These are phyloP conservation scores for Carlito syrichta DNA, from an alignment of 2,113 vertebrate species.

Conservation along the genomic window DNA sequence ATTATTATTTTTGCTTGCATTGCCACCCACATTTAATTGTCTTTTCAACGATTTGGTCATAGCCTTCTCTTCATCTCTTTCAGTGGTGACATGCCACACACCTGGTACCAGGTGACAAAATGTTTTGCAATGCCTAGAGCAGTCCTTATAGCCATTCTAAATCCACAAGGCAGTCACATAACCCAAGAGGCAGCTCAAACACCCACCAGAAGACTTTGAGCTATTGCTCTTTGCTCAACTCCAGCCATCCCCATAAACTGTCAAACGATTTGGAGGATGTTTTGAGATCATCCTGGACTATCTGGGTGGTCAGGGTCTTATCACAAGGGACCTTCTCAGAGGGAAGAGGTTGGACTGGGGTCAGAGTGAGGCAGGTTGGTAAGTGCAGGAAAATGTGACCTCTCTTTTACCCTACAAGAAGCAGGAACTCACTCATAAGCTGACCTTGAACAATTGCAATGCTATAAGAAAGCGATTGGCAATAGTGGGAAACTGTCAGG, in stretches of 20 bases:
- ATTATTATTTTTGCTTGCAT: background rate
- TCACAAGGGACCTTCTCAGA: background rate
- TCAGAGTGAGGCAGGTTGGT: background rate
- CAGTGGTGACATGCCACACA: background rate
- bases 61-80: background rate
- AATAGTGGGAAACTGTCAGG: no score
- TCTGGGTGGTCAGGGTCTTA: no score
- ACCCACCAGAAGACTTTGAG: no score
- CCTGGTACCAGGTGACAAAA: background rate
- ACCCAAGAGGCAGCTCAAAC: background rate
- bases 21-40: background rate
- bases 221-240: background rate
- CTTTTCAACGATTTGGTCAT: background rate
- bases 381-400: background rate
- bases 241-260: rapidly evolving
- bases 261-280: background rate
- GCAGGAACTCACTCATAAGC: no score
- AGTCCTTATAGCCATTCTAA: background rate
- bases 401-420: no score
- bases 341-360: no score
- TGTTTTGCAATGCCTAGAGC: background rate
- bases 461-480: no score
- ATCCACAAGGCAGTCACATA: background rate
- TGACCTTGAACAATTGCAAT: no score
- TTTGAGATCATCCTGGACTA: background rate